Evolutionary conservation across 2,888 invertebrate species (phyloP).

Genomic region (Morpho helenor): DNA sequence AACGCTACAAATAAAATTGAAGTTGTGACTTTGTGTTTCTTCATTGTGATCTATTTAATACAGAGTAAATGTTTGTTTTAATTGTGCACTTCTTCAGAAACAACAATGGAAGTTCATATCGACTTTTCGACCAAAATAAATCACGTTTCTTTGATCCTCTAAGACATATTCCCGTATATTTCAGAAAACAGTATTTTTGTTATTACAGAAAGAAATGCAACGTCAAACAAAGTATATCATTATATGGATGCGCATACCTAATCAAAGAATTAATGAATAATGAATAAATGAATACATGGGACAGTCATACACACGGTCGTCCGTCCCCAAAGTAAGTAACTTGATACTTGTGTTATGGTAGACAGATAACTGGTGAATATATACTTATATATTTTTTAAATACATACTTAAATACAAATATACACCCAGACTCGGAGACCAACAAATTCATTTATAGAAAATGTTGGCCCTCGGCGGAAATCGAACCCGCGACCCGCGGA

Average conservation of each 20-base stretch:
- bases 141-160: conserved; percentile 9
- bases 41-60: neutral
- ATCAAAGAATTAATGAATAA: neutral
- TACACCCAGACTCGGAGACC: no score
- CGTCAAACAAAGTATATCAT: conserved; percentile 1
- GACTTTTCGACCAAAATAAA: conserved; percentile 9
- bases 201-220: conserved; percentile 11
- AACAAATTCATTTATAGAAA: no score
- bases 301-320: no score
- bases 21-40: no score
- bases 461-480: no score
- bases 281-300: neutral
- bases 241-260: conserved; percentile 1
- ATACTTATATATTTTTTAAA: no score
- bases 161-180: conserved; percentile 9
- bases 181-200: conserved; percentile 13
- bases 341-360: no score
- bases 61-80: neutral
- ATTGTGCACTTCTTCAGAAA: neutral
- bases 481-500: no score
- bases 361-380: no score
- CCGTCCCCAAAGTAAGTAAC: no score
- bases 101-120: neutral
- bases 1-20: no score
- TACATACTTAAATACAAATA: no score